Percentiles rank a stretch among this genome's conserved stretches.
phyloP scores from a whole-genome alignment of 2,888 invertebrate species.

The Perdita meconis region DNA sequence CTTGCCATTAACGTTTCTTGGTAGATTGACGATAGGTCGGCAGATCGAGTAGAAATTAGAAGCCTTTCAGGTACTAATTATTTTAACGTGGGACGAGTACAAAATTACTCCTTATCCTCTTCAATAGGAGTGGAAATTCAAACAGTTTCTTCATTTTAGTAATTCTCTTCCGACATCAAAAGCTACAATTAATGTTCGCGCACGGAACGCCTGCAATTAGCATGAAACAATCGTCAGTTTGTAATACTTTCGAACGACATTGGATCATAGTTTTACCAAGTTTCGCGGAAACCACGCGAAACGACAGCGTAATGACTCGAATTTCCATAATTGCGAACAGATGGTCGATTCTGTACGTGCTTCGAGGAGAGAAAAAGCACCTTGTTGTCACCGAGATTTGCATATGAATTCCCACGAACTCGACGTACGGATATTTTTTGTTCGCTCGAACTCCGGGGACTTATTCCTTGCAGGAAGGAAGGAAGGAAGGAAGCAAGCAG shows the following conservation, averaged over 20 bases:
- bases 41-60: slow-evolving; percentile 41
- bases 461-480: slow-evolving; percentile 49
- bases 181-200: too few species aligned
- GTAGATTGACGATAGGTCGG: slow-evolving; percentile 40
- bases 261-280: neutral
- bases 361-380: slow-evolving; percentile 49
- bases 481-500: slow-evolving; percentile 62
- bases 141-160: neutral
- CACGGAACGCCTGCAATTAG: too few species aligned
- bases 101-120: neutral
- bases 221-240: neutral
- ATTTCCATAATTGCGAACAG: slow-evolving; percentile 58
- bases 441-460: slow-evolving; percentile 24
- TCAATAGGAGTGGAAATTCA: neutral
- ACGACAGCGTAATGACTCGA: slow-evolving; percentile 20
- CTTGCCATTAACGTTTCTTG: slow-evolving; percentile 52
- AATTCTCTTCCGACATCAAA: too few species aligned
- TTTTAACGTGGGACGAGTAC: slow-evolving; percentile 1
- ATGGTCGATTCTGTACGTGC: slow-evolving; percentile 47
- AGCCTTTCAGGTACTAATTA: slow-evolving; percentile 3
- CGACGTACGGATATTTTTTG: slow-evolving; percentile 58
- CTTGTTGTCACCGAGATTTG: slow-evolving; percentile 64
- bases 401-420: slow-evolving; percentile 71
- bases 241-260: neutral
- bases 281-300: slow-evolving; percentile 5